A percentile compares a stretch with the other conserved stretches of the same genome.
Evolutionary conservation across 2,888 invertebrate species (phyloP).

Genomic region (Macaria liturata): DNA sequence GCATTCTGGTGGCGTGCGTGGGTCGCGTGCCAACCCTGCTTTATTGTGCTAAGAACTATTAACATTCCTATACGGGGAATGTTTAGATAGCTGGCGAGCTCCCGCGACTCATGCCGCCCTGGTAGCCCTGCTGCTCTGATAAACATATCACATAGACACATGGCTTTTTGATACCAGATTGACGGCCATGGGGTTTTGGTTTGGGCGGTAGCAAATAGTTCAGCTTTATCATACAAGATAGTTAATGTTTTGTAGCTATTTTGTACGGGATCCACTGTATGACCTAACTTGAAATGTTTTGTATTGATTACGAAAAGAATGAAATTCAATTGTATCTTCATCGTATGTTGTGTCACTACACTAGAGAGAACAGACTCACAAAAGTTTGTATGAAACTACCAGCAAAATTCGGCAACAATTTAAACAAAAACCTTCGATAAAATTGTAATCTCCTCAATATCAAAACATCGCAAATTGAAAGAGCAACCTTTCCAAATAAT

Average conservation of each 20-base stretch:
- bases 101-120: slow-evolving; percentile 35
- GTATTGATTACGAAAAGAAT: too few species aligned
- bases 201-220: slow-evolving; percentile 8
- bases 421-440: too few species aligned
- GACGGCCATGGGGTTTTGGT: slow-evolving; percentile 29
- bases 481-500: slow-evolving; percentile 28
- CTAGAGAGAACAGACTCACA: too few species aligned
- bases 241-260: too few species aligned
- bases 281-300: too few species aligned
- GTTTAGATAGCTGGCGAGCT: slow-evolving; percentile 66
- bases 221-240: too few species aligned
- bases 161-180: slow-evolving; percentile 37
- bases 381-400: too few species aligned
- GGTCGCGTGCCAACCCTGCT: slow-evolving; percentile 67
- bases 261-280: too few species aligned
- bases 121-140: slow-evolving; percentile 37
- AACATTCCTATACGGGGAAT: slow-evolving; percentile 78
- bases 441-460: slow-evolving; percentile 1
- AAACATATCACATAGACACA: slow-evolving; percentile 37
- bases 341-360: too few species aligned
- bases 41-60: slow-evolving; percentile 73
- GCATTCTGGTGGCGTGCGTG: slow-evolving; percentile 57
- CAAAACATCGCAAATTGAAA: slow-evolving; percentile 26
- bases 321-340: too few species aligned
- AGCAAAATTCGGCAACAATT: too few species aligned